Base-by-base conservation (phyloP, 2,888 invertebrate species). In the Idaea aversata region DNA sequence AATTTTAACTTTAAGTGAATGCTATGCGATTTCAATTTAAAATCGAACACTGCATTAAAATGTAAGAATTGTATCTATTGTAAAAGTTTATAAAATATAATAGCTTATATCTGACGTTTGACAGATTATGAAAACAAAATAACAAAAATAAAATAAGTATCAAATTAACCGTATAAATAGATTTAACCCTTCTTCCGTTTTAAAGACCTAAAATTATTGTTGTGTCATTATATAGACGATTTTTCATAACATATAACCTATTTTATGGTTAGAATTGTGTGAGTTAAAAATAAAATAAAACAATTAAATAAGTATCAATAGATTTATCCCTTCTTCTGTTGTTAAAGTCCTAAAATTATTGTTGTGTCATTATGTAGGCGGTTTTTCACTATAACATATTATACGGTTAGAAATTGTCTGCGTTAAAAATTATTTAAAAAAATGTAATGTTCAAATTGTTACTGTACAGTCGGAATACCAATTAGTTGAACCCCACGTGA, bases 81-180 rank as follows among this genome's bases (percentile, higher is more conserved):
- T 47, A 36, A 61, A 16, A 34, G 34, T 59, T 59, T 7, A 59
- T n/a, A 35, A 36, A 36, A 25, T 35, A 15, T 35, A 35, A 70
- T 65, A 68, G 72, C 71, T 74, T 68, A 67, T 74, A 75, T 77
- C 75, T 74, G 75, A 71, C 68, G 78, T 73, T 76, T 77, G 76
- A 80, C 77, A 86, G 87, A 87, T 85, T 87, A 84, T 81, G 81
- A 79, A 75, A 74, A 47, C 3, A 47, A 47, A 13, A 13, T 13
- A 47, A 47, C 13, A 47, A 47, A 5, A 13, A 47, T 47, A 3
- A 47, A 5, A 47, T 47, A 13, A 47, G 47, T 13, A 7, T 47
- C 10, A 47, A 25, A 25, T 25, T 25, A 25, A 25, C 25, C 25
- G 25, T 25, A 25, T 25, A 25, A 25, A 47, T 47, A 47, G 7